A percentile compares a stretch with the other conserved stretches of the same genome.
Conservation (phyloP, 2,888 invertebrate genomes). For the Helleia helle region DNA sequence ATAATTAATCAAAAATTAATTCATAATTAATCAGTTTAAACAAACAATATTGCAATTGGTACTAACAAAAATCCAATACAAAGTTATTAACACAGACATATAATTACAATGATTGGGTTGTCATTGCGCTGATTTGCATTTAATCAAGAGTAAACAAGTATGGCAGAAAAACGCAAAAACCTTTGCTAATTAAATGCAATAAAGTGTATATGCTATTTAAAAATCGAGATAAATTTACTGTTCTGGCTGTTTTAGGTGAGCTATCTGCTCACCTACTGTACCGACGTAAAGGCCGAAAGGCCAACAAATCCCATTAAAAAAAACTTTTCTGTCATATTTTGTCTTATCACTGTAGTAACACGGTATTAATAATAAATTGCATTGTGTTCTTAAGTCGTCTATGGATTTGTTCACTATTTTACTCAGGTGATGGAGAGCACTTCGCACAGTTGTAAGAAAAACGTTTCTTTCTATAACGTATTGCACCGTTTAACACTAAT, state of each 20-base stretch:
- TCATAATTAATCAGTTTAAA: too few species aligned
- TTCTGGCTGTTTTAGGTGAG: too few species aligned
- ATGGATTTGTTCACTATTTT: background rate
- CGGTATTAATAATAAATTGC: background rate
- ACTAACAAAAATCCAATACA: too few species aligned
- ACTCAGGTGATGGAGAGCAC: background rate
- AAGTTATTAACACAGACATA: too few species aligned
- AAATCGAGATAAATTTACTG: too few species aligned
- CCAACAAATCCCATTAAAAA: too few species aligned
- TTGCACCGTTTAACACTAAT: background rate
- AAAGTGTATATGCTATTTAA: too few species aligned
- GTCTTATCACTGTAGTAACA: background rate
- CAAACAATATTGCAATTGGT: too few species aligned
- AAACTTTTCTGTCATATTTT: background rate
- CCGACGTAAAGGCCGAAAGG: too few species aligned
- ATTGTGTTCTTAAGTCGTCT: background rate
- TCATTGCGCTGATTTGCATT: background rate
- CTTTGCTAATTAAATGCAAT: background rate
- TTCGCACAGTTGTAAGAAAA: background rate
- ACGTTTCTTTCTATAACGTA: background rate
- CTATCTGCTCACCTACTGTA: too few species aligned
- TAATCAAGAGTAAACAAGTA: too few species aligned
- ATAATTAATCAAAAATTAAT: too few species aligned
- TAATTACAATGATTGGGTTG: background rate
- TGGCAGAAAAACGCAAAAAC: background rate